phyloP scores from a whole-genome alignment of 2,113 vertebrate species.

The Varanus komodoensis region DNA sequence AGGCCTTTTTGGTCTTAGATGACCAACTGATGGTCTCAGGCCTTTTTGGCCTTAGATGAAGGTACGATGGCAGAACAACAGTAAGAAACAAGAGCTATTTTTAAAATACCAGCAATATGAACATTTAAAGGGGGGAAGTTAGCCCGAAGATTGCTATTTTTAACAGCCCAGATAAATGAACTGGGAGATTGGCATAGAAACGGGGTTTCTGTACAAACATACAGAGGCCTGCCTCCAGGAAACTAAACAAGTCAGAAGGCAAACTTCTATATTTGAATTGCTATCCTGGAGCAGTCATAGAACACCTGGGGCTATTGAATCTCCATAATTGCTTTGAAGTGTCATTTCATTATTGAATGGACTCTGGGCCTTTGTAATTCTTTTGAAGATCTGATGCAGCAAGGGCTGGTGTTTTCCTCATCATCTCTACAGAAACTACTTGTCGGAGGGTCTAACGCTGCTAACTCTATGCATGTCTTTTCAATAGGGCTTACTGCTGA shows the following conservation, averaged over 20 bases:
- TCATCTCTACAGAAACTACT: neutral
- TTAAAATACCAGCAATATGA: neutral
- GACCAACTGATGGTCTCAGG: slow-evolving; percentile 23
- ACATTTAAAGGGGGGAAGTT: neutral
- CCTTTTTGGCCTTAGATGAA: slow-evolving; percentile 7
- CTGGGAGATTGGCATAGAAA: neutral
- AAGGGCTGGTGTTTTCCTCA: neutral
- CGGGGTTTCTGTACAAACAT: neutral
- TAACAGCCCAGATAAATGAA: neutral
- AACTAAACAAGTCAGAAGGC: neutral
- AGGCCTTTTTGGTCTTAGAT: neutral
- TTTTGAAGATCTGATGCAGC: neutral
- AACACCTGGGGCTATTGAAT: neutral
- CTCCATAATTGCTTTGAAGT: neutral
- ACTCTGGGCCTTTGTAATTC: neutral
- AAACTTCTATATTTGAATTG: neutral
- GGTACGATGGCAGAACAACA: slow-evolving; percentile 21
- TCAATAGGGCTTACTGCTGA: neutral
- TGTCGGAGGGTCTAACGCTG: neutral
- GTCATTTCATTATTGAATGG: neutral
- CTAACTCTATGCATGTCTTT: neutral
- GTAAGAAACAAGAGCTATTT: neutral
- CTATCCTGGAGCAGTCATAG: neutral
- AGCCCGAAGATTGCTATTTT: neutral
- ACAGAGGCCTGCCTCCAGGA: neutral